These are phyloP conservation scores for Calephelis perditalis DNA, from an alignment of 2,888 invertebrate species.

Conservation along the genomic window DNA sequence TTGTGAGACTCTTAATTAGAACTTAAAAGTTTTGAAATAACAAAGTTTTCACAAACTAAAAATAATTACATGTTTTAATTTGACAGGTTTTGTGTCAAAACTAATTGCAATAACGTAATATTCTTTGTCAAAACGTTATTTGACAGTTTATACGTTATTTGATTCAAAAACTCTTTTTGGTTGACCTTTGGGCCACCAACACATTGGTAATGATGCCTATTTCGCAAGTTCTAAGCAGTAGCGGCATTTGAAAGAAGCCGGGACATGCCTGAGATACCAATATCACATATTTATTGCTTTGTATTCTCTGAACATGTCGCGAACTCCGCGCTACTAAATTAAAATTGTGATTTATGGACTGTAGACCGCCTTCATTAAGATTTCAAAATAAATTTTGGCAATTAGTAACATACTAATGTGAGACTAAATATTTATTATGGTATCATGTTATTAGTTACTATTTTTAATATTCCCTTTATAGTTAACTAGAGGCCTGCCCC, in stretches of 20 bases:
- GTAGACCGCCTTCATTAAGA: slow-evolving; percentile 32
- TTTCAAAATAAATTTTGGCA: slow-evolving; percentile 29
- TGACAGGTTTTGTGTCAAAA: too few species aligned
- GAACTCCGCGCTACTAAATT: slow-evolving; percentile 38
- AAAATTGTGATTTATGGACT: slow-evolving; percentile 36
- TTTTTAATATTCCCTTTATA: too few species aligned
- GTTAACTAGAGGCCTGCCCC: too few species aligned
- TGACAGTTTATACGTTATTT: too few species aligned
- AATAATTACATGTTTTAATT: too few species aligned
- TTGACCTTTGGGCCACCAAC: too few species aligned
- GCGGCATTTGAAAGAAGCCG: slow-evolving; percentile 59
- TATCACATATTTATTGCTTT: slow-evolving; percentile 61
- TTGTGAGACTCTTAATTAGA: too few species aligned
- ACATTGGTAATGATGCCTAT: not conserved
- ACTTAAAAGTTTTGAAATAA: too few species aligned
- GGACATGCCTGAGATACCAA: slow-evolving; percentile 62
- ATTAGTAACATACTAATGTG: slow-evolving; percentile 8
- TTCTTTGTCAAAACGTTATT: too few species aligned
- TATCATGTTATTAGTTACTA: slow-evolving; percentile 14
- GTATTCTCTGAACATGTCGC: slow-evolving; percentile 37
- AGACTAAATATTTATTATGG: slow-evolving; percentile 1
- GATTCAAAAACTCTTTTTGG: too few species aligned
- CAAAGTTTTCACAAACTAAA: too few species aligned
- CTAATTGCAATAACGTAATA: too few species aligned
- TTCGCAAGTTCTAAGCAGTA: not conserved